Evolutionary conservation across 1,140 invertebrate species (phyloP).

Genomic region (Bombus consobrinus): DNA sequence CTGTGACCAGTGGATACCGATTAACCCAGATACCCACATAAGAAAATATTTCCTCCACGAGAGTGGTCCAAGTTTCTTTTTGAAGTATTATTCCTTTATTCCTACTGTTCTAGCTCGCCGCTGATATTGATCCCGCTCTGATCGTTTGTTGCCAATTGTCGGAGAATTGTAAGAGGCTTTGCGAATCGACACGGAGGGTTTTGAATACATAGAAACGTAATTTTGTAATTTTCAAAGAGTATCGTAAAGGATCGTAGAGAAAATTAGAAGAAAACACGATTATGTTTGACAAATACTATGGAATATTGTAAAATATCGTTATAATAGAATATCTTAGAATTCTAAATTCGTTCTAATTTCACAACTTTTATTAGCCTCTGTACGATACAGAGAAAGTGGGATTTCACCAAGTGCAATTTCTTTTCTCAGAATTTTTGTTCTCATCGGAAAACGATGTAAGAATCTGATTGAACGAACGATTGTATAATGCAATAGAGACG

Average conservation of each 20-base stretch:
- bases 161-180: not conserved
- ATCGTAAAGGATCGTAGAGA: not conserved
- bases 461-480: no score
- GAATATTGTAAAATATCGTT: not conserved
- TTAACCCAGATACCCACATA: slow-evolving; percentile 53
- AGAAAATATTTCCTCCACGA: slow-evolving; percentile 23
- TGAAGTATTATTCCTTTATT: not conserved
- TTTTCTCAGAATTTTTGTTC: no score
- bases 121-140: slow-evolving; percentile 2
- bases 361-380: no score
- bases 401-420: no score
- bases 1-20: slow-evolving; percentile 34
- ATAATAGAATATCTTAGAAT: no score
- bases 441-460: no score
- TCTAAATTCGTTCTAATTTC: no score
- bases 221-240: not conserved
- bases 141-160: not conserved
- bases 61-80: slow-evolving; percentile 3
- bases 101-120: not conserved
- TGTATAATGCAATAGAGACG: no score
- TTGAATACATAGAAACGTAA: no score
- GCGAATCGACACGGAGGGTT: not conserved
- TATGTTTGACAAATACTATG: not conserved
- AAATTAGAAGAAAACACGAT: no score
- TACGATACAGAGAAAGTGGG: no score